These are phyloP conservation scores for Cyrtonyx montezumae DNA, from an alignment of 2,113 vertebrate genomes.

Conservation along the genomic window DNA sequence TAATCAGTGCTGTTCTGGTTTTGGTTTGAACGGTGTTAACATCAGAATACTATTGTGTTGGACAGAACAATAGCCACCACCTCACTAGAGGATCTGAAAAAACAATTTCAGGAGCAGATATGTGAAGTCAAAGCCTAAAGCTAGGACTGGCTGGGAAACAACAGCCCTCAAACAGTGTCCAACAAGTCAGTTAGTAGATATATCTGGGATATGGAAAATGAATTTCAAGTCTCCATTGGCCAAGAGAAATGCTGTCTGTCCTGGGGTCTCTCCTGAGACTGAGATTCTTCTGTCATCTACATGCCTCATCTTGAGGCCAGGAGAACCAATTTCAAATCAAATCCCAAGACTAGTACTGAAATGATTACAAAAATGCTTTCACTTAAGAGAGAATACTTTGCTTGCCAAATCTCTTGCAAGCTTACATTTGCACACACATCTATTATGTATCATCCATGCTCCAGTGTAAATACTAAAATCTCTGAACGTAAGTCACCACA, in stretches of 20 bases:
- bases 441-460: neutral
- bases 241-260: neutral
- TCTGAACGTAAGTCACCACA: neutral
- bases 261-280: neutral
- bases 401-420: conserved; percentile 1
- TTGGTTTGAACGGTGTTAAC: conserved; percentile 24
- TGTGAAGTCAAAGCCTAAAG: neutral
- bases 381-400: neutral
- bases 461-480: conserved; percentile 26
- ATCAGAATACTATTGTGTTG: fast-evolving
- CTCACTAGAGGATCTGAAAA: neutral
- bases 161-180: neutral
- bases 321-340: neutral
- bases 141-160: neutral
- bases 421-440: neutral
- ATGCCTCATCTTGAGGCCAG: neutral
- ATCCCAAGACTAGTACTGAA: conserved; percentile 6
- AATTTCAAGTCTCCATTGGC: neutral
- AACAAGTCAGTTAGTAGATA: neutral
- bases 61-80: neutral
- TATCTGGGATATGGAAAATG: neutral
- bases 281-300: neutral
- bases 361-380: conserved; percentile 9
- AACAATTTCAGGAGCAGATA: conserved; percentile 1
- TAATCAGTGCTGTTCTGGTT: conserved; percentile 37